Percentiles rank a stretch among this genome's conserved stretches.
Conservation (phyloP, 1,140 invertebrate species). For the Diuraphis noxia region DNA sequence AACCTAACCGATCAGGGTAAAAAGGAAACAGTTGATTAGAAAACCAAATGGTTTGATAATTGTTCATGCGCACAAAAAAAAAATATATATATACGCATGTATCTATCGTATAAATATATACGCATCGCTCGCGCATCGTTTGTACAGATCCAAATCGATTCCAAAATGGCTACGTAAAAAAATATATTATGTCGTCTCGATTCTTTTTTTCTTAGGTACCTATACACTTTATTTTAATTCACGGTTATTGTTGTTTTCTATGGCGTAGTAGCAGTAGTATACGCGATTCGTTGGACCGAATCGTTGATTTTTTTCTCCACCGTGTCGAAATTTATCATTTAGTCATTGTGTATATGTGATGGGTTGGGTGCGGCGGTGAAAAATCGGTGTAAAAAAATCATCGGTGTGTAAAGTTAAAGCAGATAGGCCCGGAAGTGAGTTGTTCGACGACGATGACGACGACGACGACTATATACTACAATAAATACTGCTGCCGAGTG, state of each 20-base stretch:
- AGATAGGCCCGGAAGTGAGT: constrained; percentile 38
- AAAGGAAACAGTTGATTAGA: constrained; percentile 8
- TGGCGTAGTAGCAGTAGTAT: constrained; percentile 21
- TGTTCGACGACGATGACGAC: constrained; percentile 30
- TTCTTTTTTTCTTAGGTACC: not conserved
- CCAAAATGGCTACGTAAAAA: constrained; percentile 25
- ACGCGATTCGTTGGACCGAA: constrained; percentile 37
- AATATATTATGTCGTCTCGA: constrained; percentile 5
- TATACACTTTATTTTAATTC: constrained; percentile 31
- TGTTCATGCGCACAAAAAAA: not conserved
- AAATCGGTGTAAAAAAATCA: constrained; percentile 48
- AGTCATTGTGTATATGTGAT: constrained; percentile 37
- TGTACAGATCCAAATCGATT: not conserved
- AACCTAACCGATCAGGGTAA: not conserved
- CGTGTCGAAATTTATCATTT: constrained; percentile 46
- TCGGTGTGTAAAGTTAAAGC: constrained; percentile 43
- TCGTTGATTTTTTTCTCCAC: constrained; percentile 41
- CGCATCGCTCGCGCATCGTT: not conserved
- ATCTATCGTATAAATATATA: not conserved
- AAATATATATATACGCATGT: not conserved
- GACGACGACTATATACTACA: not conserved
- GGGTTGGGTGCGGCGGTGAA: constrained; percentile 45
- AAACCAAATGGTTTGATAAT: not conserved
- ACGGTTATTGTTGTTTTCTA: constrained; percentile 42
- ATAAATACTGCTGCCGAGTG: not conserved